Evolutionary conservation across 2,888 invertebrate species (phyloP), one percentile per base, ranked within the genome.

Genomic region (Auanema freiburgensis): DNA sequence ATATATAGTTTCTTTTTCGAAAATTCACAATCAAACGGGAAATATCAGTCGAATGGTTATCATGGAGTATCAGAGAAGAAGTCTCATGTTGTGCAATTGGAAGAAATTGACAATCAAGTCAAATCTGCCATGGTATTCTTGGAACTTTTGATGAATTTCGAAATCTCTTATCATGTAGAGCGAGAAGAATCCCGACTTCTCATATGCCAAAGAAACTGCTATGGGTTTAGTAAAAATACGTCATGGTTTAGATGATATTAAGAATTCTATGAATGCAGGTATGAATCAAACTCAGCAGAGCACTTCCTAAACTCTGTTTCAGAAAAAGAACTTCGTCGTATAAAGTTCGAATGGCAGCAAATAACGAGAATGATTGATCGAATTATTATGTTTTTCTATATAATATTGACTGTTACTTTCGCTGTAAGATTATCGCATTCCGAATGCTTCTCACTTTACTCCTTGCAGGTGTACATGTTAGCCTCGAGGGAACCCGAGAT

Each of bases 291-390:
- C 33, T 5, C 18, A 16, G n/a, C n/a, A 21, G 14, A 21, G 41
- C 23, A 16, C 21, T 18, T 49, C 5, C 6, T 49, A 11, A n/a
- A 50, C 49, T 57, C 41, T 2, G 3, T 68, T 76, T 14, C 67
- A 78, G 79, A 79, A 54, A 72, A 78, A 50, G 74, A 78, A 49
- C 63, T 77, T 40, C 69, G 70, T 50, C 71, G 74, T 33, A 75
- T 79, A 46, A 72, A 77, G 58, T 79, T 77, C 71, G 79, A 79
- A 61, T 79, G 79, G 79, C 79, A 79, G 63, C 79, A 79, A 67
- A 77, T 76, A 51, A 78, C 80, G 10, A 71, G 80, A 5, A 71
- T 80, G 23, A 73, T 80, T 64, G 80, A 80, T 56, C 65, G 80
- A 21, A 62, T 78, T 40, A 78, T 79, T n/a, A 77, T 79, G 79